Base-by-base conservation (phyloP, 1,140 invertebrate genomes). In the Zaprionus ornatus region DNA sequence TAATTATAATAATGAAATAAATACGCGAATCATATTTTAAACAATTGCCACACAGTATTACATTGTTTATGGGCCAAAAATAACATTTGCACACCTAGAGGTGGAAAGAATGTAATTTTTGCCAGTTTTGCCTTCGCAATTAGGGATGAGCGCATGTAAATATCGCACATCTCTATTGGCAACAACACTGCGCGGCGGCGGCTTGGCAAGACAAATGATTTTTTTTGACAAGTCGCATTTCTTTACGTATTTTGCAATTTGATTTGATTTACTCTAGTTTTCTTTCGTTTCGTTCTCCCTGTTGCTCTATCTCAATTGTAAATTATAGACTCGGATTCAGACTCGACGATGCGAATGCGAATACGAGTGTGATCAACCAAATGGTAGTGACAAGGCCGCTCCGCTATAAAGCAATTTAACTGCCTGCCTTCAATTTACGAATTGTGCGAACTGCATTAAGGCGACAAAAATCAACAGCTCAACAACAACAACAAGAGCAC, bases 151-250 rank as follows among this genome's bases (percentile, higher is more conserved):
- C 42, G 45, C 32, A 54, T 71, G 67, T 71, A 37, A 59, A 65
- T 60, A 64, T 52, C 67, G 73, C 68, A 25, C 73, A 75, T 75
- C 73, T 71, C 73, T 72, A 76, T 66, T 67, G 63, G 63, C 70
- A 77, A 57, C 63, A 73, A 54, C 50, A 19, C 56, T 69, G 68
- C 74, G 61, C 69, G 74, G 69, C 69, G 65, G 61, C 69, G 74
- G 69, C 69, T 72, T 76, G 61, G 61, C 54, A 61, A 72, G 50
- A 63, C 70, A 67, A 73, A 61, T 72, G 61, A 77, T 56, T 73
- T 73, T 59, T 59, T 73, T 76, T 70, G 60, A 71, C 73, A 75
- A 65, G 54, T 72, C 67, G 59, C 32, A 75, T 74, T 68, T 55
- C 19, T 40, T 69, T 48, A 25, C 35, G 25, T 74, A 12, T 59